Conservation (phyloP, 37 sponge, comb jelly and placozoan species). For the Sycon ciliatum region DNA sequence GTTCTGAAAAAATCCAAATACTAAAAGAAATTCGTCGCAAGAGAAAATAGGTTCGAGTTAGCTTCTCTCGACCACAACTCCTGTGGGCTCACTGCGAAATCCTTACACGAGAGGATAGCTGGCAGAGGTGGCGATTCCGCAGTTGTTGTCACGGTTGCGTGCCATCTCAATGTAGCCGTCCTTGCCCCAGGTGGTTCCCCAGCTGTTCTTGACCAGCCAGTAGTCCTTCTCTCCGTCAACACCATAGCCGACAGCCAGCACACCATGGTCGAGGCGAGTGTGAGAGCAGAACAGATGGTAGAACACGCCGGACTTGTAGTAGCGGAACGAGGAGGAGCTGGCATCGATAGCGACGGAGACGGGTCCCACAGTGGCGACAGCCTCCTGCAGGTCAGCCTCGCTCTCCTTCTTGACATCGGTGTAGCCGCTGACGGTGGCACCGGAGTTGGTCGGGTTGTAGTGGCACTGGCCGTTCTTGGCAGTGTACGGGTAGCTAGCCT, state of each 20-base stretch:
- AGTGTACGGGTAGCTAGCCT: no score
- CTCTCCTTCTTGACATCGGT: conserved; percentile 34
- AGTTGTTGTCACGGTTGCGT: conserved; percentile 56
- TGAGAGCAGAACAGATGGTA: conserved; percentile 9
- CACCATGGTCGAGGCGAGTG: conserved; percentile 32
- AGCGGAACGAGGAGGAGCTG: conserved; percentile 50
- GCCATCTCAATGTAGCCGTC: conserved; percentile 68
- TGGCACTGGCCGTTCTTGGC: conserved; percentile 34
- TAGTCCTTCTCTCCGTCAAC: conserved; percentile 11
- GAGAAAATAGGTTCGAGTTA: no score
- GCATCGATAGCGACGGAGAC: conserved; percentile 69
- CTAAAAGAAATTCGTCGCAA: no score
- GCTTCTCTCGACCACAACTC: no score
- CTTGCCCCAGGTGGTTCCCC: conserved; percentile 65
- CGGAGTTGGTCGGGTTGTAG: conserved; percentile 26
- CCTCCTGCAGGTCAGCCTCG: conserved; percentile 61
- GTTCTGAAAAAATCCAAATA: no score
- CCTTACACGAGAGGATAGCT: conserved; percentile 56
- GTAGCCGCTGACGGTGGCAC: conserved; percentile 45
- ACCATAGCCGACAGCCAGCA: conserved; percentile 56
- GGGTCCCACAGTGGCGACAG: conserved; percentile 74
- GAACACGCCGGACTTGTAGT: conserved; percentile 2
- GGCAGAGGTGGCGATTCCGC: conserved; percentile 80
- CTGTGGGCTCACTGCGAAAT: no score
- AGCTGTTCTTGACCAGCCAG: conserved; percentile 44